A percentile compares a stretch with the other conserved stretches of the same genome.
Conservation (phyloP, 2,113 vertebrate genomes). For the Mungos mungo region DNA sequence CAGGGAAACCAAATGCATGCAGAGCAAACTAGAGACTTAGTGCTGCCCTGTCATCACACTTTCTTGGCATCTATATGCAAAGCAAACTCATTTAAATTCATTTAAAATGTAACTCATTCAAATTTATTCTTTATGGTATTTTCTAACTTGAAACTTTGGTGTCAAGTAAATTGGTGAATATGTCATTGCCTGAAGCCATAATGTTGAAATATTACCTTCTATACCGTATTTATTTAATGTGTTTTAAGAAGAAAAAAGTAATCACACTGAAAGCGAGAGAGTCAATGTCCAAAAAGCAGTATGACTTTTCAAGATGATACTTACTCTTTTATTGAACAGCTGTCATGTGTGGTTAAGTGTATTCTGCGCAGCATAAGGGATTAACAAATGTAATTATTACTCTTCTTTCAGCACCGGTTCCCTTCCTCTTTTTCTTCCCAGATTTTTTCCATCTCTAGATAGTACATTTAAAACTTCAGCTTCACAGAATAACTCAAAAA, state of each 20-base stretch:
- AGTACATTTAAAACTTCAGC: neutral
- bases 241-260: neutral
- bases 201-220: constrained; percentile 33
- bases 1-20: neutral
- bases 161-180: constrained; percentile 46
- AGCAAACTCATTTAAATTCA: constrained; percentile 36
- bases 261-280: neutral
- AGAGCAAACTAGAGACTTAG: neutral
- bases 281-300: neutral
- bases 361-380: neutral
- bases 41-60: neutral
- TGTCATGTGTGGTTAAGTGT: neutral
- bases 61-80: neutral
- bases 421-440: neutral
- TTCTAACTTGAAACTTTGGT: constrained; percentile 30
- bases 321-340: neutral
- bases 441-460: neutral
- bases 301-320: neutral
- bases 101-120: constrained; percentile 36
- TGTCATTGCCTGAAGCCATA: constrained; percentile 39
- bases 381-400: neutral
- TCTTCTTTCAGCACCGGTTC: neutral
- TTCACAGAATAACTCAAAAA: neutral
- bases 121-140: constrained; percentile 17
- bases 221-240: constrained; percentile 38